phyloP scores from a whole-genome alignment of 2,797 vertebrate species.

The Hydrophis major region DNA sequence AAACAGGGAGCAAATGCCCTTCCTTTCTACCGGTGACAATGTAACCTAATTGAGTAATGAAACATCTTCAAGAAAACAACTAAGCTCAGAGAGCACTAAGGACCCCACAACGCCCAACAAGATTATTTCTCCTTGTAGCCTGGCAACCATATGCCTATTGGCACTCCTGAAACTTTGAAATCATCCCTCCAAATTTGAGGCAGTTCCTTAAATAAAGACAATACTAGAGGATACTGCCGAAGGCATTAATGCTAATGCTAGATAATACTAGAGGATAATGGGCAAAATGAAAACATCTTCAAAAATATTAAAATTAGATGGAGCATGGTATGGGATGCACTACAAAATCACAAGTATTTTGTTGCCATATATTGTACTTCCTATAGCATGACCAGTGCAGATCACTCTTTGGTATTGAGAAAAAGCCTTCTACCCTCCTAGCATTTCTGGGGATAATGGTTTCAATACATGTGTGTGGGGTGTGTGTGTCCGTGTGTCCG shows the following conservation, averaged over 20 bases:
- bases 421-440: not conserved
- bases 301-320: not conserved
- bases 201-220: not conserved
- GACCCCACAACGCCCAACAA: not conserved
- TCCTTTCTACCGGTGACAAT: not conserved
- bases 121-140: not conserved
- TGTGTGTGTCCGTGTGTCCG: not conserved
- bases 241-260: not conserved
- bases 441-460: not conserved
- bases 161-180: not conserved
- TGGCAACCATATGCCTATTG: not conserved
- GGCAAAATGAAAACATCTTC: not conserved
- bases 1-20: not conserved
- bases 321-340: not conserved
- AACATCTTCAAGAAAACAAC: not conserved
- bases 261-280: not conserved
- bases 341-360: not conserved
- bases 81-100: not conserved
- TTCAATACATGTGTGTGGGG: not conserved
- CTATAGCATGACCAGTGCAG: not conserved
- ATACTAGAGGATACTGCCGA: not conserved
- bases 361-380: not conserved
- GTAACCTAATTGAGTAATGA: not conserved
- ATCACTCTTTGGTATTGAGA: not conserved
- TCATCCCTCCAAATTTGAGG: not conserved